These are phyloP conservation scores for Ectobius pallidus DNA, from an alignment of 2,888 invertebrate species.

Conservation along the genomic window DNA sequence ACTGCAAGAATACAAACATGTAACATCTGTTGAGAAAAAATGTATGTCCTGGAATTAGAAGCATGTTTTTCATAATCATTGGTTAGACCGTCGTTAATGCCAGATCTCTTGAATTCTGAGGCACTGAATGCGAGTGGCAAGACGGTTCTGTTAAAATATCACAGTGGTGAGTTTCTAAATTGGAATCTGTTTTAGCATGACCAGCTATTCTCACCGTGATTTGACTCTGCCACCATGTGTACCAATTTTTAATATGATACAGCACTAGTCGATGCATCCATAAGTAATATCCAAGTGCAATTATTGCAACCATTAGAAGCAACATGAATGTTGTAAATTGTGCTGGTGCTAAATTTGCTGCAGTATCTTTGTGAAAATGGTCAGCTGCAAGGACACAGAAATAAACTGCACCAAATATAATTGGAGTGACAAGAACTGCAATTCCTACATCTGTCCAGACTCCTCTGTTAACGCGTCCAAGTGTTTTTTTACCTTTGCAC, in stretches of 20 bases:
- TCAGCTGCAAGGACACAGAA: neutral
- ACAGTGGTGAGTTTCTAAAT: too few relatives aligned
- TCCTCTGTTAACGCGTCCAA: neutral
- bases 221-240: neutral
- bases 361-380: neutral
- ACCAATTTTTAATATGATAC: neutral
- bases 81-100: too few relatives aligned
- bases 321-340: conserved; percentile 1
- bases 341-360: neutral
- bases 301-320: neutral
- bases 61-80: too few relatives aligned
- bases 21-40: too few relatives aligned
- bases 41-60: too few relatives aligned
- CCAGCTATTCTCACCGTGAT: neutral
- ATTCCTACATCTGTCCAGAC: neutral
- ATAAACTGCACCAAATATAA: neutral
- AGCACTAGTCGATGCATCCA: neutral
- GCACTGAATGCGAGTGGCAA: too few relatives aligned
- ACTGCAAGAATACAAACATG: too few relatives aligned
- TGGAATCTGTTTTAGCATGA: too few relatives aligned
- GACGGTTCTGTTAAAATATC: too few relatives aligned
- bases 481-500: neutral
- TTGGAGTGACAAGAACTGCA: neutral
- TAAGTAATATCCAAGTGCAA: neutral
- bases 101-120: too few relatives aligned